Conservation (phyloP, 2,888 invertebrate genomes). For the Chloroclystis v-ata region DNA sequence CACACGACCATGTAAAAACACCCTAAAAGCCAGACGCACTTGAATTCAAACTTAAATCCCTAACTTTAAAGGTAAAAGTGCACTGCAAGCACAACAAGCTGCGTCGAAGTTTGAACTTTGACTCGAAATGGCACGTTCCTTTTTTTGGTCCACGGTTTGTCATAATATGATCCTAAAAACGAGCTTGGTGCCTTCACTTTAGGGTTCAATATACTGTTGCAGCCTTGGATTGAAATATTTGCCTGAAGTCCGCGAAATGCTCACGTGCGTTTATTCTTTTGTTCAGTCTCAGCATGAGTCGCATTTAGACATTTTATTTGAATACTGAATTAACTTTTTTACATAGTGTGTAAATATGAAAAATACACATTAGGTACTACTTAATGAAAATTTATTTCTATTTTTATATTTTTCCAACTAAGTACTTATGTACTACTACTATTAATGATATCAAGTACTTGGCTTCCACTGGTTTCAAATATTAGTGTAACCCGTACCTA, state of each 20-base stretch:
- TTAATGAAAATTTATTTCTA: neutral
- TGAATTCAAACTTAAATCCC: conserved; percentile 38
- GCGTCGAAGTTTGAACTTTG: conserved; percentile 60
- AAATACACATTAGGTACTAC: too few species aligned
- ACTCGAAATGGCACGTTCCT: conserved; percentile 48
- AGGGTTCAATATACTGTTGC: conserved; percentile 33
- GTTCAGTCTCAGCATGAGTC: conserved; percentile 39
- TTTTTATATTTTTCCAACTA: too few species aligned
- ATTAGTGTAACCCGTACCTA: too few species aligned
- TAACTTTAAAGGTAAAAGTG: conserved; percentile 33
- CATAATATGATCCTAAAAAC: conserved; percentile 30
- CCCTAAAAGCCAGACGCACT: conserved; percentile 37
- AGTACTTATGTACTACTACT: too few species aligned
- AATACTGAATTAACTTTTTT: conserved; percentile 30
- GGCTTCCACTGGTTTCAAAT: too few species aligned
- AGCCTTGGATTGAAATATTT: conserved; percentile 42
- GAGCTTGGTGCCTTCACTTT: conserved; percentile 28
- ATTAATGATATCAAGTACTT: too few species aligned
- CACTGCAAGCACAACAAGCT: conserved; percentile 26
- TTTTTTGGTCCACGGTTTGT: conserved; percentile 31
- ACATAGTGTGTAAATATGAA: neutral
- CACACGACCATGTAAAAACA: conserved; percentile 53
- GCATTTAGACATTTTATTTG: conserved; percentile 43
- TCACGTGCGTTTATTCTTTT: conserved; percentile 58
- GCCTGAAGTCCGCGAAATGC: conserved; percentile 45